A percentile compares a stretch with the other conserved stretches of the same genome.
These are phyloP conservation scores for Leptura quadrifasciata DNA, from an alignment of 2,888 invertebrate species.

Conservation along the genomic window DNA sequence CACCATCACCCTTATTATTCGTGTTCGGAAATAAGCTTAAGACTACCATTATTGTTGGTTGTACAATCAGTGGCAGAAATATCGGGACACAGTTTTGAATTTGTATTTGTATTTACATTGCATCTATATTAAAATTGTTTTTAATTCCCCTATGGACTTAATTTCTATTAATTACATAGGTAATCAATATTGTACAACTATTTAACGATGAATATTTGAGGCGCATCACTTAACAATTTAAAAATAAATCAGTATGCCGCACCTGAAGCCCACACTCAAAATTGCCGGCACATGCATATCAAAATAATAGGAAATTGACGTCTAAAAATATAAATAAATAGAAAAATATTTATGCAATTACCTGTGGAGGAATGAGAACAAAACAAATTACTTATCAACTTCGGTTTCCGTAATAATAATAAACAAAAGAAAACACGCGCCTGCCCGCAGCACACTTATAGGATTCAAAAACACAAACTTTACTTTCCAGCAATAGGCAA, in stretches of 20 bases:
- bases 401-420: neutral
- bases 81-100: no score
- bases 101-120: no score
- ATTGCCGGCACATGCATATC: neutral
- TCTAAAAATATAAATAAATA: neutral
- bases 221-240: conserved; percentile 5
- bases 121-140: no score
- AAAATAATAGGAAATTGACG: neutral
- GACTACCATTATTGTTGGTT: no score
- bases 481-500: neutral
- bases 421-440: neutral
- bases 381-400: neutral
- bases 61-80: no score
- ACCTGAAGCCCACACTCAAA: neutral
- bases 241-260: neutral
- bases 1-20: no score
- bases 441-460: neutral
- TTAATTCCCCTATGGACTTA: no score
- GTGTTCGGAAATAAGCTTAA: no score
- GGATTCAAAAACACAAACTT: neutral
- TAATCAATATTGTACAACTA: no score
- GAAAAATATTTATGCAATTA: neutral
- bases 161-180: no score
- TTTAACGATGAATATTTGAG: no score
- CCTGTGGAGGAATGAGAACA: neutral